Base-by-base conservation (phyloP, 2,888 invertebrate genomes). In the Sminthurinus aureus region DNA sequence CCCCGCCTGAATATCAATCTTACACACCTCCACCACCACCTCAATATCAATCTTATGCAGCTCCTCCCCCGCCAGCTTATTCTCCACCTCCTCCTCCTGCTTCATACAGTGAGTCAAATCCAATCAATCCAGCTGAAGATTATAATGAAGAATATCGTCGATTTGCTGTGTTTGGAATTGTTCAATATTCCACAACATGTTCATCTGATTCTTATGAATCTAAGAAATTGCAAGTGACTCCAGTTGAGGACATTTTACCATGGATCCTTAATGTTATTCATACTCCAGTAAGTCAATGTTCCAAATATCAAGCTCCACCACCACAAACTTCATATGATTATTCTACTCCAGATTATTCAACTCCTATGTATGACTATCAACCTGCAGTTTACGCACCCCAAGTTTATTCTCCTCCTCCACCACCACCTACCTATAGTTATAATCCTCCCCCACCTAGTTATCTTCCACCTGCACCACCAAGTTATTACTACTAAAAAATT, bases 141-240 rank as follows among this genome's bases (percentile, higher is more conserved):
- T 64, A 83, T 69, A 87, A 87, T 84, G 76, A 81, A 24, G 87
- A 88, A 79, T 86, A 84, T 82, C 84, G 88, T 83, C 79, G 88
- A 82, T 88, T 88, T 84, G 88, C 87, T 38, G 83, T 88, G 20
- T 87, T 84, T 79, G 88, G 88, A 74, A 85, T 88, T 83, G 88
- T 88, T 81, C 85, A 86, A 79, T 88, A 88, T 79, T 84, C 87
- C 75, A 86, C 87, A 71, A 85, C 86, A 83, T 88, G 88, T 85
- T 83, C 86, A 26, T 86, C 86, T 77, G 85, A 84, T 58, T 84
- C 82, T 76, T 86, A 87, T 51, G 86, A 87, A 2, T 73, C 85
- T 50, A 88, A 87, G 79, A 88, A 87, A 84, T 85, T 88, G 82
- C 86, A 85, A 66, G 86, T 87, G 51, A 87, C 88, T 18, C 87